Percentiles rank a stretch among this genome's conserved stretches.
phyloP scores from a whole-genome alignment of 2,113 vertebrate species.

The Pachyramphus minor region DNA sequence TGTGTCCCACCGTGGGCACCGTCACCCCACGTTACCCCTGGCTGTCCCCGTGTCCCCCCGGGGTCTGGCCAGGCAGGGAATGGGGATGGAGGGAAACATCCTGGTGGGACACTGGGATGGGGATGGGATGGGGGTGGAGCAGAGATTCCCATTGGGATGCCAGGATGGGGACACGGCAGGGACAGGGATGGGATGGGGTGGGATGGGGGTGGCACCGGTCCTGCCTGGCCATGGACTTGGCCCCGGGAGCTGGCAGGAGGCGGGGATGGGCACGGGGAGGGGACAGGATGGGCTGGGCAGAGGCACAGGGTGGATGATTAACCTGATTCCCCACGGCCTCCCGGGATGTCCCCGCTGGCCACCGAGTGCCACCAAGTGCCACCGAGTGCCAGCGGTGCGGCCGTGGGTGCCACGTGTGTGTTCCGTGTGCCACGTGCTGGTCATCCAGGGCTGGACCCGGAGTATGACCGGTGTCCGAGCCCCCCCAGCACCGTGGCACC shows the following conservation, averaged over 20 bases:
- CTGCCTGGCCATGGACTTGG: neutral
- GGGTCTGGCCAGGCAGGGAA: neutral
- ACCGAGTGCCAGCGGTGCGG: neutral
- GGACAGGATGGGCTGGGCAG: neutral
- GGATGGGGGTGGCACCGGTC: neutral
- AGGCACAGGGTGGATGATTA: neutral
- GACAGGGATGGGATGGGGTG: neutral
- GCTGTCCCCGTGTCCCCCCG: neutral
- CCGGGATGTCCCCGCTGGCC: fast-evolving
- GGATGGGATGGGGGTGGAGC: neutral
- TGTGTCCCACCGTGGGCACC: fast-evolving
- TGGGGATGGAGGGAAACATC: neutral
- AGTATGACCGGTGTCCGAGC: fast-evolving
- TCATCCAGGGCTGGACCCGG: fast-evolving
- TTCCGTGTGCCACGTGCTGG: neutral
- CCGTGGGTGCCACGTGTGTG: neutral
- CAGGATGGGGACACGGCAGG: fast-evolving
- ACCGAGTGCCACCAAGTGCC: neutral
- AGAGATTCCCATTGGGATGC: neutral
- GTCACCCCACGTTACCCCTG: neutral
- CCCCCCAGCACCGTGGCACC: fast-evolving
- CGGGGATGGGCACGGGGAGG: neutral
- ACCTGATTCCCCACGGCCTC: fast-evolving
- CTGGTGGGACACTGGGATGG: neutral
- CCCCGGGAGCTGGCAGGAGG: neutral